Evolutionary conservation across 2,113 vertebrate species (phyloP).

Genomic region (Piaya cayana): DNA sequence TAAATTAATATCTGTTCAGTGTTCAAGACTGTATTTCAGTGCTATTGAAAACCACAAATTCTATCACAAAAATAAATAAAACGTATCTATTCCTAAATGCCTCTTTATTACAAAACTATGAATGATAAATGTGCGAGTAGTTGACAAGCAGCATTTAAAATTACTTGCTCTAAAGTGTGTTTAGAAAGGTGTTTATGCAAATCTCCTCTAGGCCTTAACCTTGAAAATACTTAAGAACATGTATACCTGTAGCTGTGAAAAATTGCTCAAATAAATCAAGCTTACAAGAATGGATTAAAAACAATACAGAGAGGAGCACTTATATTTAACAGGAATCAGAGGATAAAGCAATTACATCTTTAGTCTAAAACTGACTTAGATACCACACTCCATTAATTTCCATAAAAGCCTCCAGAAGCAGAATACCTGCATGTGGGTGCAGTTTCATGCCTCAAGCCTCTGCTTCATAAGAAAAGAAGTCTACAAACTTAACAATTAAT

Average conservation of each 20-base stretch:
- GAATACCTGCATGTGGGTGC: neutral
- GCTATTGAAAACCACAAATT: neutral
- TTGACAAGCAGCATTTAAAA: neutral
- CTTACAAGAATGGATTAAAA: neutral
- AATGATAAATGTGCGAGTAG: neutral
- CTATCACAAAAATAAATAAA: neutral
- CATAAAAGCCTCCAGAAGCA: neutral
- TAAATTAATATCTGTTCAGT: neutral
- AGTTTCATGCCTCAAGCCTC: neutral
- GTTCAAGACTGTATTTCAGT: neutral
- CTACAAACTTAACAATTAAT: neutral
- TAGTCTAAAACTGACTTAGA: neutral
- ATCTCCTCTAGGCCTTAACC: neutral
- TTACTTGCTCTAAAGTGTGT: neutral
- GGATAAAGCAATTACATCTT: neutral
- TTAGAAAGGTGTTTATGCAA: neutral
- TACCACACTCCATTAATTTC: neutral
- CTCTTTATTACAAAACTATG: neutral
- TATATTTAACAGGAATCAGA: neutral
- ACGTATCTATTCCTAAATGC: neutral
- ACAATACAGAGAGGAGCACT: neutral
- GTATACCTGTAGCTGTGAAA: neutral
- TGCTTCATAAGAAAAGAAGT: neutral
- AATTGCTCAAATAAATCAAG: neutral
- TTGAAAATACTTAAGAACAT: neutral